phyloP scores from a whole-genome alignment of 2,888 invertebrate genomes.

The Lamproptera curius region DNA sequence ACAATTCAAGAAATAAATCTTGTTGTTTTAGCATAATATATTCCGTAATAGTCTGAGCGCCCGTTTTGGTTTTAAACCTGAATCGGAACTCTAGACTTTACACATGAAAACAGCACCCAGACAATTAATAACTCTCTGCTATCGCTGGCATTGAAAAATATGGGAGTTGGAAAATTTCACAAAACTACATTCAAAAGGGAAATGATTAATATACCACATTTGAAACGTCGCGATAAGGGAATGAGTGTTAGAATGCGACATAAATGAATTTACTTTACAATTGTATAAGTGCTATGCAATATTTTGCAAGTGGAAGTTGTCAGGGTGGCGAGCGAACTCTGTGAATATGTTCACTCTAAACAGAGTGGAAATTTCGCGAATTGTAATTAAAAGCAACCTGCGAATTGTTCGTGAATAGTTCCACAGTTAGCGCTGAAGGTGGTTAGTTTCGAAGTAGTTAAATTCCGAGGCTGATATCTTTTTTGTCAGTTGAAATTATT shows the following conservation, averaged over 20 bases:
- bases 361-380: conserved; percentile 14
- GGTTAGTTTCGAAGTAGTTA: conserved; percentile 5
- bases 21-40: too few species aligned
- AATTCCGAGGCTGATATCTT: background rate
- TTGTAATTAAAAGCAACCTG: conserved; percentile 18
- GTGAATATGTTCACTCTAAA: conserved; percentile 4
- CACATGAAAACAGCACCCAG: too few species aligned
- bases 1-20: too few species aligned
- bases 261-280: conserved; percentile 3
- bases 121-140: too few species aligned
- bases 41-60: too few species aligned
- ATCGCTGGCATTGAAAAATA: too few species aligned
- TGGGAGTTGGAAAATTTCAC: too few species aligned
- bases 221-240: conserved; percentile 3
- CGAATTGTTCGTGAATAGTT: conserved; percentile 2
- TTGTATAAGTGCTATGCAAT: conserved; percentile 1
- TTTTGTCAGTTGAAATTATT: too few species aligned
- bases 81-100: too few species aligned
- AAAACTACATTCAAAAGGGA: background rate
- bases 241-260: conserved; percentile 7
- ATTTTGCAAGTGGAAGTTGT: conserved; percentile 8
- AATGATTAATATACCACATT: conserved; percentile 2
- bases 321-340: background rate
- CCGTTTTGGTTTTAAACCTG: too few species aligned
- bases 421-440: background rate